Evolutionary conservation across 2,888 invertebrate genomes (phyloP).

Genomic region (Ophonus ardosiacus): DNA sequence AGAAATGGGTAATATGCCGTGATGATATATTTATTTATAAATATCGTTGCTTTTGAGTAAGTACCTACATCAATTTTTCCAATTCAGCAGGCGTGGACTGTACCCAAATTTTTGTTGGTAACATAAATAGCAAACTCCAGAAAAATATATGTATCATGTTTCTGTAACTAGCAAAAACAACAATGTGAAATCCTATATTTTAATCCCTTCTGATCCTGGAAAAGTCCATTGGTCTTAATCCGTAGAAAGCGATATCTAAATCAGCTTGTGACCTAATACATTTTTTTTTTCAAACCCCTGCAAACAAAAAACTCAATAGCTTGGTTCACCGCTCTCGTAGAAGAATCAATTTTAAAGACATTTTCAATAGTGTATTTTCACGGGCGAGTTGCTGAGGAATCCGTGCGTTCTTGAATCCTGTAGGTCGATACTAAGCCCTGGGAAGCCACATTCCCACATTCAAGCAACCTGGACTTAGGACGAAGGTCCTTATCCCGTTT

Average conservation of each 20-base stretch:
- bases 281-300: slow-evolving; percentile 19
- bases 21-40: no score
- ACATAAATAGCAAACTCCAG: background rate
- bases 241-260: slow-evolving; percentile 26
- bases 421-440: slow-evolving; percentile 7
- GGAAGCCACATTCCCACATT: slow-evolving; percentile 9
- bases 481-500: background rate
- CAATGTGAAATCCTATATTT: slow-evolving; percentile 1
- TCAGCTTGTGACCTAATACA: slow-evolving; percentile 38
- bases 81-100: no score
- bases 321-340: slow-evolving; percentile 19
- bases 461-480: background rate
- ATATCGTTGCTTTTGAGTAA: no score
- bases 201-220: background rate
- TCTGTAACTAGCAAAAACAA: background rate
- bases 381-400: slow-evolving; percentile 29
- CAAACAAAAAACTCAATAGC: slow-evolving; percentile 46
- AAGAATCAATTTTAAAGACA: slow-evolving; percentile 53
- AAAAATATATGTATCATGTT: background rate
- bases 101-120: no score
- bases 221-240: slow-evolving; percentile 24
- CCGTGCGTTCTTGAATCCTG: slow-evolving; percentile 18
- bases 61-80: no score
- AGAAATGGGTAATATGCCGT: no score
- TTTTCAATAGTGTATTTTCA: slow-evolving; percentile 53